These are phyloP conservation scores for Telmatochromis sp. DNA, from an alignment of 2,113 vertebrate genomes.

Conservation along the genomic window DNA sequence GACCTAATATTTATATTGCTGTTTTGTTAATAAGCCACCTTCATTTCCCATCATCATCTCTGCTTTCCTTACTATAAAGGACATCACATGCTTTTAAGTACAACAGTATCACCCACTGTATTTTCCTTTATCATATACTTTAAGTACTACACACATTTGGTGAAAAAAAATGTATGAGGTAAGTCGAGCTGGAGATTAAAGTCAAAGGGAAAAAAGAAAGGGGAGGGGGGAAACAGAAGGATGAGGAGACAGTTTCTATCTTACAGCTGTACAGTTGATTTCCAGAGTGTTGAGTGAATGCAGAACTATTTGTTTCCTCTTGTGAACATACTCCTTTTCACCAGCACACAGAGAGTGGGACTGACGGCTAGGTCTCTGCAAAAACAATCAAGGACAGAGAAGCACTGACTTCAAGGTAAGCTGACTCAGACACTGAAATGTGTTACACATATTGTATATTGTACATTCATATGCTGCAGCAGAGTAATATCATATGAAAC, in stretches of 20 bases:
- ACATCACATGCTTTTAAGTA: neutral
- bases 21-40: neutral
- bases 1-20: neutral
- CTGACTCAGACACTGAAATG: neutral
- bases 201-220: neutral
- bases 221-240: neutral
- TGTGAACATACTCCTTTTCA: slow-evolving; percentile 26
- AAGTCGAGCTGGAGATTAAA: neutral
- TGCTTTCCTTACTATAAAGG: neutral
- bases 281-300: slow-evolving; percentile 17
- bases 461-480: neutral
- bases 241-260: neutral
- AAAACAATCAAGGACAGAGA: neutral
- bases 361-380: slow-evolving; percentile 1
- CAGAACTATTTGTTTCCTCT: slow-evolving; percentile 25
- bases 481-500: neutral
- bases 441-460: neutral
- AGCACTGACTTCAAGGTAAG: neutral
- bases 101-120: neutral
- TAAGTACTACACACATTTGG: neutral
- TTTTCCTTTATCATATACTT: neutral
- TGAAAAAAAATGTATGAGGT: neutral
- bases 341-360: slow-evolving; percentile 22
- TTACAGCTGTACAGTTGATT: slow-evolving; percentile 28
- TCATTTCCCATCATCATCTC: neutral